phyloP scores from a whole-genome alignment of 2,797 vertebrate species.

The Diplodus puntazzo region DNA sequence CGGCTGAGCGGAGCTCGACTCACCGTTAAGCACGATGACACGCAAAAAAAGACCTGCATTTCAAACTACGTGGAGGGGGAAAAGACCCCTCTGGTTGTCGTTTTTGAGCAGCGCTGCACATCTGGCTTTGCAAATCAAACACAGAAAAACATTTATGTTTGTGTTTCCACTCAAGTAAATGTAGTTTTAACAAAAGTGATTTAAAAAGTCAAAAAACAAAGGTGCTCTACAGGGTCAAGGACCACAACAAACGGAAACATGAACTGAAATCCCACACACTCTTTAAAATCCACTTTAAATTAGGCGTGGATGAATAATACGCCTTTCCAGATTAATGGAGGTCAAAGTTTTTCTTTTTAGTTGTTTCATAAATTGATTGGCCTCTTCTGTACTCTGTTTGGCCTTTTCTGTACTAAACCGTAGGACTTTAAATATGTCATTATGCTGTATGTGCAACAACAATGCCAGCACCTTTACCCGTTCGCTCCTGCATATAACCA shows the following conservation, averaged over 20 bases:
- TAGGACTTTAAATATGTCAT: too few species aligned
- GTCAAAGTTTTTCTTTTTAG: too few species aligned
- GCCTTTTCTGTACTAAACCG: too few species aligned
- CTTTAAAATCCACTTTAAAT: too few species aligned
- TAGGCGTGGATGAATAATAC: too few species aligned
- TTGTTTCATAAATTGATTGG: too few species aligned
- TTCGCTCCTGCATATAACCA: too few species aligned
- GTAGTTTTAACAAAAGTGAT: slow-evolving; percentile 19
- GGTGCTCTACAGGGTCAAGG: slow-evolving; percentile 19
- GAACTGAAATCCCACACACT: neutral
- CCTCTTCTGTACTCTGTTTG: too few species aligned
- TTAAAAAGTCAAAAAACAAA: slow-evolving; percentile 31
- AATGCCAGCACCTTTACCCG: too few species aligned
- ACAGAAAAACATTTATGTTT: neutral
- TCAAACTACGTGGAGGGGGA: neutral
- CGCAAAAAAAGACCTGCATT: slow-evolving; percentile 33
- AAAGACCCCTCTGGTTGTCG: slow-evolving; percentile 14
- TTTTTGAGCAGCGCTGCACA: neutral
- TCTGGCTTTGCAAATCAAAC: slow-evolving; percentile 22
- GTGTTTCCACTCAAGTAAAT: slow-evolving; percentile 29
- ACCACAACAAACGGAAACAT: slow-evolving; percentile 29
- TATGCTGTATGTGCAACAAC: too few species aligned
- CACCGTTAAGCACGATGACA: slow-evolving; percentile 25
- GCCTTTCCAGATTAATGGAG: too few species aligned
- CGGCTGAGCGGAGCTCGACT: slow-evolving; percentile 13